These are phyloP conservation scores for Rhopilema esculentum DNA, from an alignment of 30 jellyfish, hydroid and myxozoan genomes.

Conservation along the genomic window DNA sequence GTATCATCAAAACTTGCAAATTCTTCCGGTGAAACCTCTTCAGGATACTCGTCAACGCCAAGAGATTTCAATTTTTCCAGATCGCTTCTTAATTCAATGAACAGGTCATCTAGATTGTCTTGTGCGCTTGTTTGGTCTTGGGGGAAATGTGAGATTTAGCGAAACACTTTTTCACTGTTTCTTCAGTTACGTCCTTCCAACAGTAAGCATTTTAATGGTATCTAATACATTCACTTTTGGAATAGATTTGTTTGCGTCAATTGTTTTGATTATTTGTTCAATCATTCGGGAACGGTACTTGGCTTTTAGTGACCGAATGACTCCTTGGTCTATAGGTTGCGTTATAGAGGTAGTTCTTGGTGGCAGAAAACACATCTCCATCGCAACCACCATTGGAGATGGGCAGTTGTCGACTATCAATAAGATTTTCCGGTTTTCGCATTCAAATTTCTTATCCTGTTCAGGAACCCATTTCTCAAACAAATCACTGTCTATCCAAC, in stretches of 20 bases:
- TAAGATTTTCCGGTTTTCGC: constrained; percentile 56
- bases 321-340: constrained; percentile 43
- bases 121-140: constrained; percentile 9
- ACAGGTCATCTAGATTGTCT: constrained; percentile 46
- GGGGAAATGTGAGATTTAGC: constrained; percentile 34
- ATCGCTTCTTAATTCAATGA: constrained; percentile 22
- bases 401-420: constrained; percentile 70
- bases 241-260: constrained; percentile 27
- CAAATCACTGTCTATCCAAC: constrained; percentile 65
- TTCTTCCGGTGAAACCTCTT: no score
- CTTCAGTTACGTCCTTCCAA: constrained; percentile 42
- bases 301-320: constrained; percentile 28
- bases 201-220: constrained; percentile 47
- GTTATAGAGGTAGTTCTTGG: constrained; percentile 22
- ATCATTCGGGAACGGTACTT: constrained; percentile 5
- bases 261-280: constrained; percentile 8
- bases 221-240: constrained; percentile 47
- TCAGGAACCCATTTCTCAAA: constrained; percentile 76
- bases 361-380: no score
- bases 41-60: not conserved
- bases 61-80: constrained; percentile 14
- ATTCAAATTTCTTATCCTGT: constrained; percentile 57
- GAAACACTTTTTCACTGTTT: constrained; percentile 46
- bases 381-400: constrained; percentile 57
- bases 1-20: no score